Percentiles rank a stretch among this genome's conserved stretches.
These are phyloP conservation scores for Poecilobothrus nobilitatus DNA, from an alignment of 2,888 invertebrate genomes.

Conservation along the genomic window DNA sequence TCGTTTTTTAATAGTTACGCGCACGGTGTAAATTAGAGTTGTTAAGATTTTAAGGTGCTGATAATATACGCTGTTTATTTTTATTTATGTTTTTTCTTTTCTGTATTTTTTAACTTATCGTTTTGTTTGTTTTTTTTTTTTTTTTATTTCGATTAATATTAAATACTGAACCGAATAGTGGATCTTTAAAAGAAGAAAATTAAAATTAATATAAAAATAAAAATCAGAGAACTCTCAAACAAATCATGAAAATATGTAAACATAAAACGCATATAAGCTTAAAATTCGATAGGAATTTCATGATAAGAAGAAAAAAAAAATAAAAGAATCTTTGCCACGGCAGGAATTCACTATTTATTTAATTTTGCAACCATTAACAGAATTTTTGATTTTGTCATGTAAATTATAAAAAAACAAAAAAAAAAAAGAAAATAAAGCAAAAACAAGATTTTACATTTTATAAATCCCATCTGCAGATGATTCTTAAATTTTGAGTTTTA, in stretches of 20 bases:
- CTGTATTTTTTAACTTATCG: background rate
- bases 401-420: no score
- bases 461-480: no score
- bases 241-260: background rate
- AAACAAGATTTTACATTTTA: no score
- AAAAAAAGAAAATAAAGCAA: background rate
- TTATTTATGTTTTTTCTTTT: background rate
- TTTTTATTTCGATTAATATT: no score
- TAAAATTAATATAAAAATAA: background rate
- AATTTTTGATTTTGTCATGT: background rate
- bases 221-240: background rate
- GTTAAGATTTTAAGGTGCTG: constrained; percentile 6
- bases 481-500: no score
- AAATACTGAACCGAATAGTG: no score
- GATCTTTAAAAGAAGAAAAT: no score
- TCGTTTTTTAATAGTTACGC: background rate
- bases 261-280: background rate
- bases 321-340: background rate
- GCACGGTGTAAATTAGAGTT: constrained; percentile 3
- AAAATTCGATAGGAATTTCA: constrained; percentile 1
- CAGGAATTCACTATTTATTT: constrained; percentile 1
- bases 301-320: background rate
- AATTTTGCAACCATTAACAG: background rate
- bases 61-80: background rate
- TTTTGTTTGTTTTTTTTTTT: background rate